A percentile compares a stretch with the other conserved stretches of the same genome.
Evolutionary conservation across 2,113 vertebrate species (phyloP).

Genomic region (Myanophis thanlyinensis): DNA sequence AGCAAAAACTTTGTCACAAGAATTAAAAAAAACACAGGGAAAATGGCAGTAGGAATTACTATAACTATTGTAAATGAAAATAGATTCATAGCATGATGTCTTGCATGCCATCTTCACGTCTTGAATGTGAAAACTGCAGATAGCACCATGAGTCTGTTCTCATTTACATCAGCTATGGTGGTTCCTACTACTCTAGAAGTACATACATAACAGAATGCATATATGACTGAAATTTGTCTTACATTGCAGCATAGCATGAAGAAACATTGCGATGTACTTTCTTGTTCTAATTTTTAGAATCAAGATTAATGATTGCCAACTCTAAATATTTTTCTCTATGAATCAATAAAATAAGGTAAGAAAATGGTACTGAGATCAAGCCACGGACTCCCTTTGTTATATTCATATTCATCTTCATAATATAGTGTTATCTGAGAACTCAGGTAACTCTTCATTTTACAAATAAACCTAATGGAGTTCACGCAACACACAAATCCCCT

Average conservation of each 20-base stretch:
- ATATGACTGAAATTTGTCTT: background rate
- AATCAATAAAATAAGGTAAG: background rate
- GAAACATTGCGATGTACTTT: background rate
- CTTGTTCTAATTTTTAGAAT: background rate
- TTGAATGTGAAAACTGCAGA: background rate
- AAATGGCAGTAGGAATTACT: background rate
- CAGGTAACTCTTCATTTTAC: background rate
- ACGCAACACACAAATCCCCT: background rate
- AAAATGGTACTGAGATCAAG: background rate
- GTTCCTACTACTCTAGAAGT: background rate
- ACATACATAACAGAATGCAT: background rate
- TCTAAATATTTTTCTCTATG: background rate
- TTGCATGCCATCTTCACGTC: background rate
- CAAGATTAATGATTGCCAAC: background rate
- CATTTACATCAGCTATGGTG: background rate
- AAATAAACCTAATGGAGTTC: background rate
- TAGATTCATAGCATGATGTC: background rate
- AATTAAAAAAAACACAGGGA: background rate
- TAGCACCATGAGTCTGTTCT: background rate
- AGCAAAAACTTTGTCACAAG: background rate
- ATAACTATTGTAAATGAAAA: background rate
- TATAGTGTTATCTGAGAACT: background rate
- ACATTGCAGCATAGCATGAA: background rate
- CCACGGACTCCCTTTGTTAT: background rate
- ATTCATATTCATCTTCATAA: background rate